These are phyloP conservation scores for Boleophthalmus pectinirostris DNA, from an alignment of 2,113 vertebrate genomes.

Conservation along the genomic window DNA sequence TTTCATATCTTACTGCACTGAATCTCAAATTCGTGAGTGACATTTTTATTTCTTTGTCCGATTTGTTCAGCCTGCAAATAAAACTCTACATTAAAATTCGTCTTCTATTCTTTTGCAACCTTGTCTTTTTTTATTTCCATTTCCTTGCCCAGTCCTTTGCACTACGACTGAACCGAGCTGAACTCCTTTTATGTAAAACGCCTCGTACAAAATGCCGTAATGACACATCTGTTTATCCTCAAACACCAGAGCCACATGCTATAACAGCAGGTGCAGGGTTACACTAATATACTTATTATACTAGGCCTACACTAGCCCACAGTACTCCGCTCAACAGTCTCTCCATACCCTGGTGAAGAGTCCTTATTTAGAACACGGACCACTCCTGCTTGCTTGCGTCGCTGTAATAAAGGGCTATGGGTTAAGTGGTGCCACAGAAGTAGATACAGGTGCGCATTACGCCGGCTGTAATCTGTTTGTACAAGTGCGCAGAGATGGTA, in stretches of 20 bases:
- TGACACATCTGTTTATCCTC: background rate
- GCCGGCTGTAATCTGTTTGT: background rate
- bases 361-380: background rate
- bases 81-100: no score
- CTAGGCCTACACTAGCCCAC: background rate
- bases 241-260: background rate
- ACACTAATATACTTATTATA: background rate
- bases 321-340: background rate
- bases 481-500: background rate
- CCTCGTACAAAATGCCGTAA: background rate
- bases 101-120: no score
- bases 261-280: conserved; percentile 4
- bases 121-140: no score
- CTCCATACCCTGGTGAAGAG: conserved; percentile 4
- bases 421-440: conserved; percentile 6
- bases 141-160: no score
- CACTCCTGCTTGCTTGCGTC: background rate
- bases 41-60: no score
- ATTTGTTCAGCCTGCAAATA: no score
- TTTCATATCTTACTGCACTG: no score
- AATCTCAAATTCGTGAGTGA: no score
- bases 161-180: no score
- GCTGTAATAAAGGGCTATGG: conserved; percentile 3
- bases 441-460: conserved; percentile 4
- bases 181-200: no score